Evolutionary conservation across 2,888 invertebrate genomes (phyloP).

Genomic region (Thumatha senex): DNA sequence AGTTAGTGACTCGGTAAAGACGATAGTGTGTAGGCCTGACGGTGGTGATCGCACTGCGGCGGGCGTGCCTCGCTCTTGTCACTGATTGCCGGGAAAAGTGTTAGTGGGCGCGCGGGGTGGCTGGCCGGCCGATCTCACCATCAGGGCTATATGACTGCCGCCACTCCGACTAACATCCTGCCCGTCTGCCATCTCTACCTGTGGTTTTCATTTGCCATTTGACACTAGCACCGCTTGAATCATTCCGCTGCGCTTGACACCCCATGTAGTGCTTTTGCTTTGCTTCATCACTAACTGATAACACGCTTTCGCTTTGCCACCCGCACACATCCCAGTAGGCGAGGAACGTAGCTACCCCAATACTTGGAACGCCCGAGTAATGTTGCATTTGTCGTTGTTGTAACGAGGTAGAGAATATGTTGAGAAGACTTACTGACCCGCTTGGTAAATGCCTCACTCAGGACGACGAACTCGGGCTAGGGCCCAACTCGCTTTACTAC

Average conservation of each 20-base stretch:
- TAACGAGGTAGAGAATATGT: conserved; percentile 73
- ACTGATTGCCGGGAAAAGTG: conserved; percentile 47
- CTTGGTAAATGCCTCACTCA: conserved; percentile 80
- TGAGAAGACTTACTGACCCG: conserved; percentile 78
- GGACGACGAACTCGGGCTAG: conserved; percentile 81
- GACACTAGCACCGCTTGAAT: conserved; percentile 69
- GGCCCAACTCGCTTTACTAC: conserved; percentile 82
- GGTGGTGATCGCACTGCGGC: conserved; percentile 67
- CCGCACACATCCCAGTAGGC: conserved; percentile 47
- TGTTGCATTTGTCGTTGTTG: conserved; percentile 70
- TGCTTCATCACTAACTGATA: conserved; percentile 55
- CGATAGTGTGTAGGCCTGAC: conserved; percentile 81
- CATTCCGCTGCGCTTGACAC: conserved; percentile 62
- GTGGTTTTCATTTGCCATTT: conserved; percentile 66
- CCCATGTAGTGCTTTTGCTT: conserved; percentile 62
- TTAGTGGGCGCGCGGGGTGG: conserved; percentile 52
- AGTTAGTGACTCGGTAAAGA: conserved; percentile 80
- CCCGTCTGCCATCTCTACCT: conserved; percentile 55
- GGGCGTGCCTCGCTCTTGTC: conserved; percentile 49
- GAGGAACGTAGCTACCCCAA: conserved; percentile 56
- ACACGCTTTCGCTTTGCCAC: conserved; percentile 49
- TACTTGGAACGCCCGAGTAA: conserved; percentile 65
- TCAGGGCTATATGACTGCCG: conserved; percentile 74
- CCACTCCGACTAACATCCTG: conserved; percentile 71
- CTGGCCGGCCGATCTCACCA: conserved; percentile 65